Conservation (phyloP, 2,888 invertebrate species). For the Leptopilina syphax region DNA sequence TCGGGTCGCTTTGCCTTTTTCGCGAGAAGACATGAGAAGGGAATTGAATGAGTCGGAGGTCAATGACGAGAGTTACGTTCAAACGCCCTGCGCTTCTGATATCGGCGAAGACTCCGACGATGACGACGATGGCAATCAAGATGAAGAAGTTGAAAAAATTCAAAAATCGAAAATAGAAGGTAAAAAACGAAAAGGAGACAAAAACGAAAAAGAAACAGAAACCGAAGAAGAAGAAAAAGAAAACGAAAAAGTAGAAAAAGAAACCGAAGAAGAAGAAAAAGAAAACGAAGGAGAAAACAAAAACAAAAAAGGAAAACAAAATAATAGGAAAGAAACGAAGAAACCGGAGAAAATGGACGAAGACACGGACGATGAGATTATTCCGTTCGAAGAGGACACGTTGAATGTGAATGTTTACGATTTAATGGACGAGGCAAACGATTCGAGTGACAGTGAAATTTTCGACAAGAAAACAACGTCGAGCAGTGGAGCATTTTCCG, state of each 20-base stretch:
- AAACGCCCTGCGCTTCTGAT: conserved; percentile 27
- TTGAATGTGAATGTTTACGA: conserved; percentile 71
- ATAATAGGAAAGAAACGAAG: conserved; percentile 2
- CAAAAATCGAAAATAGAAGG: conserved; percentile 23
- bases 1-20: conserved; percentile 84
- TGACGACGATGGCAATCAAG: not conserved
- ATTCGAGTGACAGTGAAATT: conserved; percentile 79
- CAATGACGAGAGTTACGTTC: conserved; percentile 13
- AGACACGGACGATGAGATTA: conserved; percentile 61
- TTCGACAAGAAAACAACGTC: conserved; percentile 77
- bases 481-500: conserved; percentile 76
- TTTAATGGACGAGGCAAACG: conserved; percentile 75
- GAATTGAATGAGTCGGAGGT: not conserved
- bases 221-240: conserved; percentile 35
- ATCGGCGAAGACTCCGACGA: conserved; percentile 14
- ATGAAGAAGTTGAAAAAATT: conserved; percentile 7
- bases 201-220: conserved; percentile 46
- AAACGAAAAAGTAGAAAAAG: conserved; percentile 42
- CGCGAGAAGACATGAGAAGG: conserved; percentile 78
- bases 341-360: conserved; percentile 46
- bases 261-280: conserved; percentile 15
- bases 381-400: conserved; percentile 73
- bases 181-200: conserved; percentile 44
- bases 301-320: conserved; percentile 43
- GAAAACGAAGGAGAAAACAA: conserved; percentile 40